Evolutionary conservation across 2,113 vertebrate species (phyloP).

Genomic region (Isurus oxyrinchus): DNA sequence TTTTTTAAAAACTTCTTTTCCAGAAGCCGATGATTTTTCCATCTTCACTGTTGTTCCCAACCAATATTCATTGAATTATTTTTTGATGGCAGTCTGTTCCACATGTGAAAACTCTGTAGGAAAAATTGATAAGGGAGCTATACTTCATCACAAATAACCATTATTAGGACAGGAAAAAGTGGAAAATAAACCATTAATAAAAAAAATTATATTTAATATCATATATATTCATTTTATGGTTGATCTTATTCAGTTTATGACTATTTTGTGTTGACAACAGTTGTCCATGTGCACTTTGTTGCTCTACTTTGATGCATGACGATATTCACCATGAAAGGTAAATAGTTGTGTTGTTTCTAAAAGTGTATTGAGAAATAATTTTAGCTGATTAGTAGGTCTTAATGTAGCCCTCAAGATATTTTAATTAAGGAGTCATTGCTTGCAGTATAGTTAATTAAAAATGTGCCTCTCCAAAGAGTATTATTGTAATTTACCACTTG

Average conservation of each 20-base stretch:
- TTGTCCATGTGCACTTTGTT: background rate
- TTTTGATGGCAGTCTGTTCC: background rate
- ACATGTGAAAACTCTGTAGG: background rate
- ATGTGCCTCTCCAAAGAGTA: background rate
- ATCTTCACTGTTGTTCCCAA: background rate
- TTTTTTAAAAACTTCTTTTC: no score
- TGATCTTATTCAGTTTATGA: background rate
- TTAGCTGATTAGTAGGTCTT: background rate
- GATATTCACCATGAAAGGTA: background rate
- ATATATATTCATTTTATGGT: background rate
- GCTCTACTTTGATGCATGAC: background rate
- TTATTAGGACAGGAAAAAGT: background rate
- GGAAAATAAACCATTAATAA: background rate
- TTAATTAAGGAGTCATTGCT: background rate
- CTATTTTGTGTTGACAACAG: background rate
- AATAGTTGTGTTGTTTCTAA: background rate
- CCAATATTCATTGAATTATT: background rate
- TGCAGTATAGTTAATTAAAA: constrained; percentile 11
- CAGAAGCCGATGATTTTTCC: no score
- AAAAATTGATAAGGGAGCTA: background rate
- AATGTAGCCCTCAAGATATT: background rate
- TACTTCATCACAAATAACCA: background rate
- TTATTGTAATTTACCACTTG: background rate
- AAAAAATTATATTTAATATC: background rate
- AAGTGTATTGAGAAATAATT: background rate